phyloP scores from a whole-genome alignment of 2,797 vertebrate species.

The Spea hammondii region DNA sequence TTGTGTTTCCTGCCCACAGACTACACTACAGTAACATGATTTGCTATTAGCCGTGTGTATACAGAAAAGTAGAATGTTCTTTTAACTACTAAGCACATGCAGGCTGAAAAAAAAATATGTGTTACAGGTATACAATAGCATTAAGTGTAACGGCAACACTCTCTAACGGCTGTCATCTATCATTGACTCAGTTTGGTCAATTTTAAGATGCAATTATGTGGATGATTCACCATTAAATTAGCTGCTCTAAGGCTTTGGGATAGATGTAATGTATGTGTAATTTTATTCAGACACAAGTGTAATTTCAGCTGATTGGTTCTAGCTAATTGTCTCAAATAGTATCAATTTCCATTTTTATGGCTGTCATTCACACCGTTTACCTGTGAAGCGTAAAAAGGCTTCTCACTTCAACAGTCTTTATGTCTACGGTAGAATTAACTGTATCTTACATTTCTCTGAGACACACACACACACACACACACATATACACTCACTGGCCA shows the following conservation, averaged over 20 bases:
- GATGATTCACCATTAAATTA: constrained; percentile 39
- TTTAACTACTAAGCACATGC: too few relatives aligned
- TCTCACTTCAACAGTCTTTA: background rate
- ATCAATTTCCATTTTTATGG: constrained; percentile 44
- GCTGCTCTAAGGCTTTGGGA: constrained; percentile 17
- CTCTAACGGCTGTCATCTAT: constrained; percentile 30
- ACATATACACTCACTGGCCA: too few relatives aligned
- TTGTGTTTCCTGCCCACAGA: too few relatives aligned
- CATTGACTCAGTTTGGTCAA: constrained; percentile 6
- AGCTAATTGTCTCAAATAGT: constrained; percentile 33
- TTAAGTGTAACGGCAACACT: background rate
- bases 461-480: too few relatives aligned
- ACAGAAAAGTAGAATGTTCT: too few relatives aligned
- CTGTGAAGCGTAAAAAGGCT: constrained; percentile 7
- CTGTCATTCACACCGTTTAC: constrained; percentile 46
- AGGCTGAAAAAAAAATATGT: background rate
- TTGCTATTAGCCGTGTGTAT: too few relatives aligned
- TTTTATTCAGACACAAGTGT: constrained; percentile 37
- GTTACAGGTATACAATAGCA: background rate
- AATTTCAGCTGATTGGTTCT: constrained; percentile 38
- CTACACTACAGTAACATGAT: too few relatives aligned
- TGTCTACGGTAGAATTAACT: background rate
- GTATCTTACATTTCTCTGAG: too few relatives aligned
- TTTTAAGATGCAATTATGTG: constrained; percentile 30
- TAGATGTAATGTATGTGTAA: constrained; percentile 21